These are phyloP conservation scores for Cinara cedri DNA, from an alignment of 2,888 invertebrate species.

Conservation along the genomic window DNA sequence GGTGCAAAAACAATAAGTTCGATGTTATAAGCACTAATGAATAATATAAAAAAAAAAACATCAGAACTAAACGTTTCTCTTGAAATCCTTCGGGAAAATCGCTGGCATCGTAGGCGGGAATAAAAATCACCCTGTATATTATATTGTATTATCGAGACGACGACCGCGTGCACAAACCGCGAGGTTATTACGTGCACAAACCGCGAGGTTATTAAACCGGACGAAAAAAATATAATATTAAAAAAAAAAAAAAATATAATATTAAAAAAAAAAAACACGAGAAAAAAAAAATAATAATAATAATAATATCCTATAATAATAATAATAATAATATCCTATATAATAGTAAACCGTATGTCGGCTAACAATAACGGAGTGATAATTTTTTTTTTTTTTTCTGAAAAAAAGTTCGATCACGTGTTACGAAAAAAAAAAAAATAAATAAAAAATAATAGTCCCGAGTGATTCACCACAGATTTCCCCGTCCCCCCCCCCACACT, in stretches of 20 bases:
- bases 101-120: too few species aligned
- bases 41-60: too few species aligned
- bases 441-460: background rate
- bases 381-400: background rate
- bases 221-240: too few species aligned
- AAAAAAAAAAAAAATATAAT: background rate
- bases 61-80: too few species aligned
- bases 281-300: background rate
- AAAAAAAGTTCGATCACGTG: constrained; percentile 35
- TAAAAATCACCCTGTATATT: too few species aligned
- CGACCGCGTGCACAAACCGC: background rate
- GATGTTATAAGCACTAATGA: too few species aligned
- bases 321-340: background rate
- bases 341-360: background rate
- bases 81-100: too few species aligned
- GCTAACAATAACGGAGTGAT: constrained; percentile 9
- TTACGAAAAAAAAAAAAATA: constrained; percentile 12
- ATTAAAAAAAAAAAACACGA: too few species aligned
- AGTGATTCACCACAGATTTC: background rate
- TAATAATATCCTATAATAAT: background rate
- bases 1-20: too few species aligned
- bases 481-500: background rate
- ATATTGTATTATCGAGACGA: background rate
- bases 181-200: background rate
- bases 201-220: constrained; percentile 33